phyloP scores from a whole-genome alignment of 2,113 vertebrate genomes.

The Vombatus ursinus region DNA sequence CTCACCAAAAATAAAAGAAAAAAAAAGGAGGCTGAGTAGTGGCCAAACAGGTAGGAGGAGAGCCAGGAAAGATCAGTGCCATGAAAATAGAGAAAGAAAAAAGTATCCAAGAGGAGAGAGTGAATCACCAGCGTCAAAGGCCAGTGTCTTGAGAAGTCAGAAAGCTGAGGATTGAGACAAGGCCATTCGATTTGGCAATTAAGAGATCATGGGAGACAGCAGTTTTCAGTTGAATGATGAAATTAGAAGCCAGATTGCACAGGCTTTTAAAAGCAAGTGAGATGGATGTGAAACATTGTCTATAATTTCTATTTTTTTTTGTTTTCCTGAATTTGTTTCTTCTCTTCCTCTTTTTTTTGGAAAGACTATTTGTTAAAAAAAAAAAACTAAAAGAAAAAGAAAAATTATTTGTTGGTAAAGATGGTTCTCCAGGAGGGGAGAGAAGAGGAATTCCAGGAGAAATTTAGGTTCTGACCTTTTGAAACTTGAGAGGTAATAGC shows the following conservation, averaged over 20 bases:
- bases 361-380: not conserved
- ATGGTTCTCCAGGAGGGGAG: not conserved
- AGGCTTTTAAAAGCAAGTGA: not conserved
- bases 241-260: not conserved
- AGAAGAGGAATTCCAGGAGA: not conserved
- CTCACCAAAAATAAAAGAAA: no score
- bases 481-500: not conserved
- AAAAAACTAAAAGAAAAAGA: not conserved
- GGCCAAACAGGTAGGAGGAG: not conserved
- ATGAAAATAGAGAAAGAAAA: not conserved
- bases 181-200: not conserved
- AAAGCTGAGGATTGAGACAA: not conserved
- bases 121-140: no score
- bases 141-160: not conserved
- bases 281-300: not conserved
- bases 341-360: not conserved
- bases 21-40: not conserved
- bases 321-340: not conserved
- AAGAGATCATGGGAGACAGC: not conserved
- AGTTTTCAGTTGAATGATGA: not conserved
- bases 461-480: not conserved
- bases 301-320: not conserved
- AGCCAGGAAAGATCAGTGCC: not conserved
- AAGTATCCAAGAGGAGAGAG: no score
- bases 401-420: not conserved